Percentiles rank a stretch among this genome's conserved stretches.
phyloP scores from a whole-genome alignment of 1,140 invertebrate species.

The Bemisia tabaci region DNA sequence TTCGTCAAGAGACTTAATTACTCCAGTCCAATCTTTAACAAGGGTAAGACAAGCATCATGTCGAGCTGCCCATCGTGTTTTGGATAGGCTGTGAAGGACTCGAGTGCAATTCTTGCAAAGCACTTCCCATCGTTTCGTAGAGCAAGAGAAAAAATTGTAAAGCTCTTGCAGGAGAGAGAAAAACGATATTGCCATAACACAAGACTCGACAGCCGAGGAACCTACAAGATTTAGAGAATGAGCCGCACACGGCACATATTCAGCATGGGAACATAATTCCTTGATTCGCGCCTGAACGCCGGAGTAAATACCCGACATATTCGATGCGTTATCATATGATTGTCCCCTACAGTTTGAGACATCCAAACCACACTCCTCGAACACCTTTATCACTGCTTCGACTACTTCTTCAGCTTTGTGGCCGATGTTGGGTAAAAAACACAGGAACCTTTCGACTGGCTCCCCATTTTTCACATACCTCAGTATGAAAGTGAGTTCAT shows the following conservation, averaged over 20 bases:
- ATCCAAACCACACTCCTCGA: conserved; percentile 9
- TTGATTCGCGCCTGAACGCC: conserved; percentile 6
- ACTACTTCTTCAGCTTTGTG: conserved; percentile 7
- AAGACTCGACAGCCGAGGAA: conserved; percentile 3
- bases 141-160: conserved; percentile 8
- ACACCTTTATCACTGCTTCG: conserved; percentile 4
- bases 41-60: conserved; percentile 14
- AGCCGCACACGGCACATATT: conserved; percentile 6
- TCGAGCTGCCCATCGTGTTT: conserved; percentile 8
- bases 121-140: conserved; percentile 9
- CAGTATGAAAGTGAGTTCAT: conserved; percentile 10
- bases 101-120: neutral
- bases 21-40: conserved; percentile 10
- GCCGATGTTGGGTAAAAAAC: conserved; percentile 2
- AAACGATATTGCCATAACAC: conserved; percentile 1
- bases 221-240: conserved; percentile 7
- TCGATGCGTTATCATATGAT: conserved; percentile 22
- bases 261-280: neutral
- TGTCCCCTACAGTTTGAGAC: conserved; percentile 19
- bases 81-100: conserved; percentile 9
- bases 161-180: conserved; percentile 6
- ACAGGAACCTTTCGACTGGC: conserved; percentile 9
- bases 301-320: conserved; percentile 9
- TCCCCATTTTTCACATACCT: conserved; percentile 10
- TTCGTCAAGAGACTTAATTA: conserved; percentile 2